Percentiles rank a stretch among this genome's conserved stretches.
phyloP scores from a whole-genome alignment of 2,797 vertebrate genomes.

The Heteromormyrus szaboi region DNA sequence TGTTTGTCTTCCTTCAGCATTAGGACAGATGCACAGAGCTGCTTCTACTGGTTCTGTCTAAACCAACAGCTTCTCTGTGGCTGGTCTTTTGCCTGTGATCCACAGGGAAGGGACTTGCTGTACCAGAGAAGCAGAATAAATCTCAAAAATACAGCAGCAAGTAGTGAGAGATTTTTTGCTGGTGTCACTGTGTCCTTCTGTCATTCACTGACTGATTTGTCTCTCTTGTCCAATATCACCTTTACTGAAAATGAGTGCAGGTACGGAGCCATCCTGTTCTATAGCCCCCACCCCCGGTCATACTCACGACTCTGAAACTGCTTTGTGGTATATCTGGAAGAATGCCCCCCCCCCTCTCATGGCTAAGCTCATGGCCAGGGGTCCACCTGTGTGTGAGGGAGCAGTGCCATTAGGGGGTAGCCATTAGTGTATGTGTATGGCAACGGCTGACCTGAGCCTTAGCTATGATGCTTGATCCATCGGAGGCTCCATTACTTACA shows the following conservation, averaged over 20 bases:
- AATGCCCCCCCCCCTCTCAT: conserved; percentile 74
- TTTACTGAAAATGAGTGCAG: background rate
- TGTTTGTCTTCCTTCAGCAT: conserved; percentile 22
- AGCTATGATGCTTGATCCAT: background rate
- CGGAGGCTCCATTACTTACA: background rate
- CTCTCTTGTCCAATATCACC: conserved; percentile 40
- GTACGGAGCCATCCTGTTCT: background rate
- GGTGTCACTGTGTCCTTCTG: conserved; percentile 42
- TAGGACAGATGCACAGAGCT: conserved; percentile 16
- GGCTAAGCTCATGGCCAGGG: conserved; percentile 79
- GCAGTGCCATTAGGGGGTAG: background rate
- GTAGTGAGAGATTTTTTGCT: background rate
- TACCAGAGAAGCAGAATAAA: conserved; percentile 9
- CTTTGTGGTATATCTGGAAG: conserved; percentile 75
- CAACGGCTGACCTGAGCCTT: background rate
- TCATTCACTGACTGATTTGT: conserved; percentile 52
- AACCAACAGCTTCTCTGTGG: conserved; percentile 42
- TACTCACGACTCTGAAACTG: conserved; percentile 83
- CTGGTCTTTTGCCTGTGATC: conserved; percentile 72
- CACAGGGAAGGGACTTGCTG: conserved; percentile 69
- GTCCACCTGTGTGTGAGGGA: conserved; percentile 66
- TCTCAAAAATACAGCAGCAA: background rate
- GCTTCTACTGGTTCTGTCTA: conserved; percentile 58
- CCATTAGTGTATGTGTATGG: background rate
- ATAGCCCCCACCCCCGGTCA: background rate